Evolutionary conservation across 2,797 vertebrate species (phyloP), one percentile per base, ranked within the genome.

Genomic region (Huso huso): DNA sequence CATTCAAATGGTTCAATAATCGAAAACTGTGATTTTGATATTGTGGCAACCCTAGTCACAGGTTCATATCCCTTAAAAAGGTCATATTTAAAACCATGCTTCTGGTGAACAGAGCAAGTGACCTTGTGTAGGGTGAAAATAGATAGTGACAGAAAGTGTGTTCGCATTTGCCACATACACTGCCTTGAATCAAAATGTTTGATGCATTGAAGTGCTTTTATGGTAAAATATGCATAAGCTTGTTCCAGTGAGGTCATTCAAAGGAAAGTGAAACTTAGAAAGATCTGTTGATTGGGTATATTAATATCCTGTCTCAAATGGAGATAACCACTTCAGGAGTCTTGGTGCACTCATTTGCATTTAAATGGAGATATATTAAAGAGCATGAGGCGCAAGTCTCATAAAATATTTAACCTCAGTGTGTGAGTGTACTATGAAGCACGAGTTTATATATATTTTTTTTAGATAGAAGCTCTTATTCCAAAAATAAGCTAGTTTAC

Each of bases 141-240:
- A 86, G 85, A 84, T 79, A 79, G 89, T 91, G 88, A 91, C 89
- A 90, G 84, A 91, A 90, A 90, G 88, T 90, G 89, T 87, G 90
- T 89, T 85, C 85, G 83, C 82, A 84, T 88, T 88, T 83, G 87
- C 89, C 88, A 87, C 89, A 87, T 87, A 83, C 79, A 84, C 86
- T 82, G 85, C 69, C 85, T 83, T 84, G 77, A 85, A 80, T 87
- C 81, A 83, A 88, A 84, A 87, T 87, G 83, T 87, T 37, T 37
- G 37, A 37, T 37, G 37, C 5, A 5, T 37, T 37, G 37, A 37
- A 37, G 37, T 37, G 37, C 3, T 37, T 37, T 37, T 37, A 37
- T 37, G 37, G 37, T 37, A 37, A 37, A 37, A 37, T 37, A 37
- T 37, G 37, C 37, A 37, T 37, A 37, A 37, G 37, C 37, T 37